Evolutionary conservation across 2,888 invertebrate species (phyloP), one percentile per base, ranked within the genome.

Genomic region (Epinotia nisella): DNA sequence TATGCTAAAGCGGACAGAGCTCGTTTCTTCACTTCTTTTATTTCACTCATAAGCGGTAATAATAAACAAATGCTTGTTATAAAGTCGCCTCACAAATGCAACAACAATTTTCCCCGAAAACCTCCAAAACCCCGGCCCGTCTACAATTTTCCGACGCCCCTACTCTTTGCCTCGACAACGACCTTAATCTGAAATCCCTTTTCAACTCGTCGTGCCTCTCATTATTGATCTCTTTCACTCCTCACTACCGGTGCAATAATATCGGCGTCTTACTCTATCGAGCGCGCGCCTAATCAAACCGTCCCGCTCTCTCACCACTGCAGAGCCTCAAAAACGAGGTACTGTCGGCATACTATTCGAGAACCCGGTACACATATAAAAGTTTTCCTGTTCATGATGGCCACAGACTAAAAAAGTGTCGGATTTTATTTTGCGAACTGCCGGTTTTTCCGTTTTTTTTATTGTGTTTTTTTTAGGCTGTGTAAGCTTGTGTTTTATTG

Each of bases 131-230:
- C 49, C 58, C 45, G 51, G 73, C 13, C 65, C 53, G 17, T 89
- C 90, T 90, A 78, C 73, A 84, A 82, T 85, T 89, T 88, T 81
- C 88, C 83, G 83, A 81, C 78, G 79, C 79, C 81, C 80, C 78
- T 90, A 85, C 83, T 93, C 93, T 92, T 88, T 92, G 93, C 82
- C 88, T 87, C 90, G 88, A 91, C 90, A 91, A 92, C 93, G 93
- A 92, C 93, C 93, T 93, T 93, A 93, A 93, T 93, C 93, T 93
- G 93, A 93, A 93, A 93, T 93, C 93, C 92, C 93, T 93, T 93
- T 93, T 92, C 93, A 92, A 93, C 93, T 93, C 93, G 89, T 92
- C 92, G 92, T 90, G 90, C 89, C 89, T 91, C 93, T 93, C 93
- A 93, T 93, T 93, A 93, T 93, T 92, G 93, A 93, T 93, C 93